Conservation (phyloP, 2,113 vertebrate species). For the Pantherophis guttatus region DNA sequence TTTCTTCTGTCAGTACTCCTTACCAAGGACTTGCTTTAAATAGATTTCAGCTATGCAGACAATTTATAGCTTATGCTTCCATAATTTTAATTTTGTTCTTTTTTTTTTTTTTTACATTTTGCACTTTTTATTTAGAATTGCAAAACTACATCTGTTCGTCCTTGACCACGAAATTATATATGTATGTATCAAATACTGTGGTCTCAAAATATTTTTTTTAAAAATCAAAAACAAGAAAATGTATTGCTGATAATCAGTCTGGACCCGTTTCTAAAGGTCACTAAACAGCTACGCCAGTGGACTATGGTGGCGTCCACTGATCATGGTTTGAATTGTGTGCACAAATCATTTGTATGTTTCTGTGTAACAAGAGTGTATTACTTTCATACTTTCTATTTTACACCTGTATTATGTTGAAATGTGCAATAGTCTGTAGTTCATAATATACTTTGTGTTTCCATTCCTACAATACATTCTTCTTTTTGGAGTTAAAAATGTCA, state of each 20-base stretch:
- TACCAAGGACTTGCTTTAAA: slow-evolving; percentile 88
- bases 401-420: slow-evolving; percentile 84
- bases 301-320: slow-evolving; percentile 75
- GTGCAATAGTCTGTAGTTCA: slow-evolving; percentile 98
- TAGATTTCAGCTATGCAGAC: slow-evolving; percentile 99
- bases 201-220: slow-evolving; percentile 87
- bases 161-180: slow-evolving; percentile 78
- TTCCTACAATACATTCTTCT: slow-evolving; percentile 63
- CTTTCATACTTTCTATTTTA: slow-evolving; percentile 70
- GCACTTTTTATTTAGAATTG: slow-evolving; percentile 78
- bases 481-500: slow-evolving; percentile 49
- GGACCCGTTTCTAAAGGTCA: slow-evolving; percentile 75
- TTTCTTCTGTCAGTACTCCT: slow-evolving; percentile 75
- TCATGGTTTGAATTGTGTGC: slow-evolving; percentile 82
- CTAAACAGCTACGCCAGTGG: slow-evolving; percentile 80
- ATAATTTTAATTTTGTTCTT: slow-evolving; percentile 72
- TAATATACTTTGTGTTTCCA: slow-evolving; percentile 77
- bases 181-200: slow-evolving; percentile 78
- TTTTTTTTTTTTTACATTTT: slow-evolving; percentile 70
- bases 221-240: slow-evolving; percentile 70
- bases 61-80: slow-evolving; percentile 87
- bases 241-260: slow-evolving; percentile 88
- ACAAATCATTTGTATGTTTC: slow-evolving; percentile 81
- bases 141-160: slow-evolving; percentile 80
- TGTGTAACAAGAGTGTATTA: slow-evolving; percentile 68